Evolutionary conservation across 2,888 invertebrate species (phyloP).

Genomic region (Parnassius orleans): DNA sequence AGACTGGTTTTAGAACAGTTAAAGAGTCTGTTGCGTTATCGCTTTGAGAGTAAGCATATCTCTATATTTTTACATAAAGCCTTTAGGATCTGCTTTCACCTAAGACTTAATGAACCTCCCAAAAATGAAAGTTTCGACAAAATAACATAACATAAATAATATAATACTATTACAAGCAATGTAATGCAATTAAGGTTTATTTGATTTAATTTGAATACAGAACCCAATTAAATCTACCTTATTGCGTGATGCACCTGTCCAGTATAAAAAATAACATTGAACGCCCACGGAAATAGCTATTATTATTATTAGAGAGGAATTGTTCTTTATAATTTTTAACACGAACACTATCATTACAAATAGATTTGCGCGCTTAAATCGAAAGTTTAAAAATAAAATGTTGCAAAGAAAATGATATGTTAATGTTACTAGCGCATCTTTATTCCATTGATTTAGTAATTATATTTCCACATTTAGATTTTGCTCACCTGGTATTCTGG

Average conservation of each 20-base stretch:
- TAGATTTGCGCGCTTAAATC: conserved; percentile 37
- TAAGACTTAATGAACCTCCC: too few relatives aligned
- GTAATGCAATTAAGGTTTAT: not conserved
- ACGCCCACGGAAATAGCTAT: conserved; percentile 6
- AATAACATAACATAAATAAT: too few relatives aligned
- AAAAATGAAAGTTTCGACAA: too few relatives aligned
- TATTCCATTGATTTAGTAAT: not conserved
- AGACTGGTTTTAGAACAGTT: too few relatives aligned
- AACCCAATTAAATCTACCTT: conserved; percentile 2
- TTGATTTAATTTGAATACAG: not conserved
- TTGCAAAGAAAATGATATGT: conserved; percentile 18
- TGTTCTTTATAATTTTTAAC: conserved; percentile 27
- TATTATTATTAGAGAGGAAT: conserved; percentile 23
- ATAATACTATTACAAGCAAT: too few relatives aligned
- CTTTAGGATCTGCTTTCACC: too few relatives aligned
- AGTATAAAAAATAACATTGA: conserved; percentile 24
- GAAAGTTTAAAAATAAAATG: conserved; percentile 31
- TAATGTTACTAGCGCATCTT: not conserved
- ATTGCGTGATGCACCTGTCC: conserved; percentile 20
- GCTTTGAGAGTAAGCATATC: too few relatives aligned
- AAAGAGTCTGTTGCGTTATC: too few relatives aligned
- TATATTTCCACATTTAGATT: not conserved
- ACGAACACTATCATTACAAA: conserved; percentile 41
- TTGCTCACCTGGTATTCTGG: too few relatives aligned
- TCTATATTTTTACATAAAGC: too few relatives aligned